Evolutionary conservation across 1,140 invertebrate genomes (phyloP).

Genomic region (Papilio machaon): DNA sequence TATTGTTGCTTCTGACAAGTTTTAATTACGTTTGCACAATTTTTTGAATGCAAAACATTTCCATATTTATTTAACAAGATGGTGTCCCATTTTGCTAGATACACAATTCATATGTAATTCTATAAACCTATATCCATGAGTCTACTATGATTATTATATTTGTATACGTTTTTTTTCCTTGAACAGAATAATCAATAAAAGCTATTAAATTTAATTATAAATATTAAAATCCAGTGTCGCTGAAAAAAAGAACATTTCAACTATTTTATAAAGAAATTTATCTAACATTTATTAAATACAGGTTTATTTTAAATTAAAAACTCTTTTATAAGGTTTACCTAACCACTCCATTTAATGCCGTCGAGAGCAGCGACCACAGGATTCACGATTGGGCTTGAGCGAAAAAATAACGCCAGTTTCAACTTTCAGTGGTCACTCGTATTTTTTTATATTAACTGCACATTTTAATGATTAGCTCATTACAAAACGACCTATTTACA

Average conservation of each 20-base stretch:
- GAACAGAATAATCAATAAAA: background rate
- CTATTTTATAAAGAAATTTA: background rate
- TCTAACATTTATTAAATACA: background rate
- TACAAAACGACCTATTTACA: background rate
- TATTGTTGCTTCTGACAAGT: conserved; percentile 3
- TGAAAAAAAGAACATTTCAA: background rate
- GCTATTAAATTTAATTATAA: too few species aligned
- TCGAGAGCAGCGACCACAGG: conserved; percentile 16
- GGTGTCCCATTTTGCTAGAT: background rate
- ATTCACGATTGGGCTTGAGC: background rate
- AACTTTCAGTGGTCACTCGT: background rate
- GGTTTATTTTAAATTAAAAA: conserved; percentile 9
- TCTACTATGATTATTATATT: too few species aligned
- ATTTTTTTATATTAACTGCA: background rate
- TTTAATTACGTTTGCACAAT: background rate
- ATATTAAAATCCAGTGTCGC: background rate
- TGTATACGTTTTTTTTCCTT: too few species aligned
- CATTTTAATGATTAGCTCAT: background rate
- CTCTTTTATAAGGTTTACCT: background rate
- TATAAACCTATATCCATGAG: background rate
- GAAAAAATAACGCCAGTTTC: conserved; percentile 12
- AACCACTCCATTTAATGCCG: conserved; percentile 13
- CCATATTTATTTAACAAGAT: background rate
- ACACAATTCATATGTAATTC: background rate
- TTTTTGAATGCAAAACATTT: background rate